Conservation (phyloP, 1,140 invertebrate genomes). For the Uloborus diversus region DNA sequence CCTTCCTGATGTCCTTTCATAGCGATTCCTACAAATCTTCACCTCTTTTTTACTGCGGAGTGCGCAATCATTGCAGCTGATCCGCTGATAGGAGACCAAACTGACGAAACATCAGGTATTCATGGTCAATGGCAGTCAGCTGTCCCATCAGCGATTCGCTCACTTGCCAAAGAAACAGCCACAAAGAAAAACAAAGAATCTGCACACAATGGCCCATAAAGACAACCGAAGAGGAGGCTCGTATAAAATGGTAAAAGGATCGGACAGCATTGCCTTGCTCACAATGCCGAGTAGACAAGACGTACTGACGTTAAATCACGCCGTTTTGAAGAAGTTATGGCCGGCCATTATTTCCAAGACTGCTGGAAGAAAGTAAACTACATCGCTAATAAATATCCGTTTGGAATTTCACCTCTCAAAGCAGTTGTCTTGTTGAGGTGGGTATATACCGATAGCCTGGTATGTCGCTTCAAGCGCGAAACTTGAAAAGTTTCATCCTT, state of each 20-base stretch:
- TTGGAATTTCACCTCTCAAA: neutral
- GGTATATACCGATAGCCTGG: no score
- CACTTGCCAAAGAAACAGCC: neutral
- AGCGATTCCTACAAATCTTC: no score
- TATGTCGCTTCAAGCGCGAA: no score
- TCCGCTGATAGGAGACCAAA: no score
- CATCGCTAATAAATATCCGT: slow-evolving; percentile 7
- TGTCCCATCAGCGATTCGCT: neutral
- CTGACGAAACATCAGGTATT: slow-evolving; percentile 1
- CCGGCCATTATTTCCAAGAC: slow-evolving; percentile 11
- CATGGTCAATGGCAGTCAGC: slow-evolving; percentile 15
- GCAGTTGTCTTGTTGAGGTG: neutral
- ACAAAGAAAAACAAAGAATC: slow-evolving; percentile 17
- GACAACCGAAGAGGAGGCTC: neutral
- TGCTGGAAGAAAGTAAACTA: neutral
- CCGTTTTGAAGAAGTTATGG: slow-evolving; percentile 21
- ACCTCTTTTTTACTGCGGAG: no score
- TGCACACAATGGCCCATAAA: slow-evolving; percentile 43
- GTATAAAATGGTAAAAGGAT: neutral
- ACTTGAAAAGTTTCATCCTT: no score
- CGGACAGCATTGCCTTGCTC: neutral
- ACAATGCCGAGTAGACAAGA: slow-evolving; percentile 8
- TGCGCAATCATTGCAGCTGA: no score
- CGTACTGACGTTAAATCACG: neutral
- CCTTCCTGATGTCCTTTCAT: no score